These are phyloP conservation scores for Vicugna pacos DNA, from an alignment of 2,113 vertebrate species.

Conservation along the genomic window DNA sequence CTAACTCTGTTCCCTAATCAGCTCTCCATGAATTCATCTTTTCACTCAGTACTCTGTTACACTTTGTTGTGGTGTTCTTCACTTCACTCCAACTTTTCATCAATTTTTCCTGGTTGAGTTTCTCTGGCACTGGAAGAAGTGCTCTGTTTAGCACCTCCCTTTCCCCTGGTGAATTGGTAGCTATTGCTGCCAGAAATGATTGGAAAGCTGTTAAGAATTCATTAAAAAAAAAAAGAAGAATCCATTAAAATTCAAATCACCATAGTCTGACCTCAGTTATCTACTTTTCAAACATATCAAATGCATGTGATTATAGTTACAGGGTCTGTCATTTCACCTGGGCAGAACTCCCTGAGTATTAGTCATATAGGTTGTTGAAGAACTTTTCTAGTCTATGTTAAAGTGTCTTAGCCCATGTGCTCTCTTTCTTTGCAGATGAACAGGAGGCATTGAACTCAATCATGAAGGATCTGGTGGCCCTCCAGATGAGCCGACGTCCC, in stretches of 20 bases:
- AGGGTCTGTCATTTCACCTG: conserved; percentile 45
- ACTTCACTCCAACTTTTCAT: conserved; percentile 45
- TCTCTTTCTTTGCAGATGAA: conserved; percentile 90
- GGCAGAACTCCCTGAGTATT: neutral
- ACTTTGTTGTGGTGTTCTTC: conserved; percentile 2
- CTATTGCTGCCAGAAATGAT: conserved; percentile 48
- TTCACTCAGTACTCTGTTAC: neutral
- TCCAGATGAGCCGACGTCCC: conserved; percentile 95
- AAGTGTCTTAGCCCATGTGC: conserved; percentile 21
- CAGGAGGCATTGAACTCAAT: conserved; percentile 98
- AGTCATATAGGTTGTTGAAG: neutral
- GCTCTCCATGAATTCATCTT: conserved; percentile 51
- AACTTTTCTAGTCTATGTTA: neutral
- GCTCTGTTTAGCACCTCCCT: conserved; percentile 9
- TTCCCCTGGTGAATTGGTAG: neutral
- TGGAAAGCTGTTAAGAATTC: conserved; percentile 36
- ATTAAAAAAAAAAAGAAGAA: neutral
- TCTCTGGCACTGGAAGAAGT: conserved; percentile 51
- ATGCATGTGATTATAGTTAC: neutral
- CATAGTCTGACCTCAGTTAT: conserved; percentile 23
- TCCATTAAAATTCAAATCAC: conserved; percentile 34
- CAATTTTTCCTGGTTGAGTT: conserved; percentile 44
- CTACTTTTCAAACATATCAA: conserved; percentile 15
- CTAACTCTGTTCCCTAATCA: neutral
- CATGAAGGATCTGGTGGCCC: conserved; percentile 99